Percentiles rank a stretch among this genome's conserved stretches.
Evolutionary conservation across 2,797 vertebrate species (phyloP).

Genomic region (Siniperca undulata): DNA sequence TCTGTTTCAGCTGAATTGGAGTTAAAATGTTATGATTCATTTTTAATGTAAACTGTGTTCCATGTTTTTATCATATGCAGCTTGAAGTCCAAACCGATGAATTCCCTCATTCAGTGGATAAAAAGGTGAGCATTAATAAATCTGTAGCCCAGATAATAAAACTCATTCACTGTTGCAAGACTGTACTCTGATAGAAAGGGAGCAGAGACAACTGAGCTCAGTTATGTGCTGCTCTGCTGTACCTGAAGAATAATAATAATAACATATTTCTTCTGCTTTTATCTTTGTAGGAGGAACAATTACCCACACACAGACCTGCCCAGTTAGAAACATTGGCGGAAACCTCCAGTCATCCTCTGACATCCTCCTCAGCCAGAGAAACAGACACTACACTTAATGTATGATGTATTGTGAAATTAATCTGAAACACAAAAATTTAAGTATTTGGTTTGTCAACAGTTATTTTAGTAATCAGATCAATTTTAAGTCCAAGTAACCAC

Average conservation of each 20-base stretch:
- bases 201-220: constrained; percentile 38
- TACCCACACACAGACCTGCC: constrained; percentile 27
- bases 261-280: constrained; percentile 27
- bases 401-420: background rate
- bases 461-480: background rate
- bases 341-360: constrained; percentile 27
- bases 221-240: constrained; percentile 7
- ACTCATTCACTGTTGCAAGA: constrained; percentile 19
- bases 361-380: constrained; percentile 28
- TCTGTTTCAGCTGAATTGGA: constrained; percentile 32
- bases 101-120: constrained; percentile 21
- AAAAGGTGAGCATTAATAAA: constrained; percentile 37
- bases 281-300: constrained; percentile 52
- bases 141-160: constrained; percentile 16
- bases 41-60: constrained; percentile 15
- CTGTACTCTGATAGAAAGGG: constrained; percentile 29
- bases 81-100: constrained; percentile 48
- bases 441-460: background rate
- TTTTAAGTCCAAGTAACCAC: background rate
- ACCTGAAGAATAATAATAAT: constrained; percentile 21
- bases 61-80: constrained; percentile 42
- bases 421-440: background rate
- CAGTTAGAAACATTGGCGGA: constrained; percentile 22
- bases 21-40: too few relatives aligned
- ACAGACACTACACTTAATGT: constrained; percentile 11